Percentiles rank a stretch among this genome's conserved stretches.
Conservation (phyloP, 2,113 vertebrate genomes). For the Hydropotes inermis region DNA sequence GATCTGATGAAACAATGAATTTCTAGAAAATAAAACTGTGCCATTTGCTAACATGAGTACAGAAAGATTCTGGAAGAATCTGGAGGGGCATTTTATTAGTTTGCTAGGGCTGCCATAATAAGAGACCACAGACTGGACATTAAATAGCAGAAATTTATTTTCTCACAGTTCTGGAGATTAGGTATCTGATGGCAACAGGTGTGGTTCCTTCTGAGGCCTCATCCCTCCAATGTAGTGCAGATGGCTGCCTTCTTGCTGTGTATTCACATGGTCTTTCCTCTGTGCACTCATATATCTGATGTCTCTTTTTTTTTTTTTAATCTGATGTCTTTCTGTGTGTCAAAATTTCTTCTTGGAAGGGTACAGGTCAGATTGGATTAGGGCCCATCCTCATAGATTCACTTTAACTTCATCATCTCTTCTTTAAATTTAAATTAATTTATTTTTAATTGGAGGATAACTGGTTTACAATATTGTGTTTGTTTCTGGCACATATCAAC, state of each 20-base stretch:
- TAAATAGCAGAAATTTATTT: not conserved
- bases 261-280: not conserved
- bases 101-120: not conserved
- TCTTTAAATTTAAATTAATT: not conserved
- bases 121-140: not conserved
- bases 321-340: not conserved
- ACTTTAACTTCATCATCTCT: not conserved
- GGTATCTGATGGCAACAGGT: not conserved
- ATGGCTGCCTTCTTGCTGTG: not conserved
- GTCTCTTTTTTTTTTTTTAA: too few species aligned
- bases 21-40: not conserved
- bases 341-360: not conserved
- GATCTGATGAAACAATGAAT: not conserved
- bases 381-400: not conserved
- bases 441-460: not conserved
- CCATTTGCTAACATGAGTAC: not conserved
- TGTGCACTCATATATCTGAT: not conserved
- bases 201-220: not conserved
- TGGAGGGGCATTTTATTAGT: not conserved
- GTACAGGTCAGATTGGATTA: not conserved
- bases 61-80: not conserved
- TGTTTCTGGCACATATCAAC: not conserved
- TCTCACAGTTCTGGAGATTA: not conserved
- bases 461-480: not conserved
- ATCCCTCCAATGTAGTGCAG: not conserved